These are phyloP conservation scores for Melanotaenia trifasciata DNA, from an alignment of 2,797 vertebrate species.

Conservation along the genomic window DNA sequence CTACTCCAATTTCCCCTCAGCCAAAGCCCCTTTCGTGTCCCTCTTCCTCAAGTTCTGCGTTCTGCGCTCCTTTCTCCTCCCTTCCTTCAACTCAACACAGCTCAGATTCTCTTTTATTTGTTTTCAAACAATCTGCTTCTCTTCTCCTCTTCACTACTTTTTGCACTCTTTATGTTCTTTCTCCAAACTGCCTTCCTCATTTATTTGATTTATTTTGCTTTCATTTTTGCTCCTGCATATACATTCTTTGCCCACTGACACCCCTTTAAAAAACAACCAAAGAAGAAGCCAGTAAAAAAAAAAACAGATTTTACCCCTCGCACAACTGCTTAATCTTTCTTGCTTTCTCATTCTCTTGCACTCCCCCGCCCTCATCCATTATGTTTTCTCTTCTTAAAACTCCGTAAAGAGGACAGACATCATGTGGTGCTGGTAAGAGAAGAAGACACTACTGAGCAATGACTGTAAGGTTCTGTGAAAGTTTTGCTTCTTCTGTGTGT, in stretches of 20 bases:
- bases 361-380: neutral
- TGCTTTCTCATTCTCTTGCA: slow-evolving; percentile 13
- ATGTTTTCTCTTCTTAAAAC: slow-evolving; percentile 40
- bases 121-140: slow-evolving; percentile 32
- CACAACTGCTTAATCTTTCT: slow-evolving; percentile 48
- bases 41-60: slow-evolving; percentile 63
- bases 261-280: slow-evolving; percentile 74
- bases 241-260: slow-evolving; percentile 71
- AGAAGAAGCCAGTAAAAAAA: slow-evolving; percentile 66
- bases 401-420: slow-evolving; percentile 69
- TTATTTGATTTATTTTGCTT: neutral
- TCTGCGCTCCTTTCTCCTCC: slow-evolving; percentile 42
- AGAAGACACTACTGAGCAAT: slow-evolving; percentile 64
- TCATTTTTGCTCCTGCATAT: slow-evolving; percentile 56
- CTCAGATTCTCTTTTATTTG: slow-evolving; percentile 35
- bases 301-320: slow-evolving; percentile 54
- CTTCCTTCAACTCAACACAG: slow-evolving; percentile 13
- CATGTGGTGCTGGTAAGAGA: slow-evolving; percentile 70
- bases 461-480: slow-evolving; percentile 51
- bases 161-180: slow-evolving; percentile 27
- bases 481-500: slow-evolving; percentile 22
- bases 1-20: slow-evolving; percentile 47
- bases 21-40: slow-evolving; percentile 59
- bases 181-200: slow-evolving; percentile 24
- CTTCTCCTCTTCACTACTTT: slow-evolving; percentile 40